Base-by-base conservation (phyloP, 2,113 vertebrate genomes). In the Ceyx melanurus region DNA sequence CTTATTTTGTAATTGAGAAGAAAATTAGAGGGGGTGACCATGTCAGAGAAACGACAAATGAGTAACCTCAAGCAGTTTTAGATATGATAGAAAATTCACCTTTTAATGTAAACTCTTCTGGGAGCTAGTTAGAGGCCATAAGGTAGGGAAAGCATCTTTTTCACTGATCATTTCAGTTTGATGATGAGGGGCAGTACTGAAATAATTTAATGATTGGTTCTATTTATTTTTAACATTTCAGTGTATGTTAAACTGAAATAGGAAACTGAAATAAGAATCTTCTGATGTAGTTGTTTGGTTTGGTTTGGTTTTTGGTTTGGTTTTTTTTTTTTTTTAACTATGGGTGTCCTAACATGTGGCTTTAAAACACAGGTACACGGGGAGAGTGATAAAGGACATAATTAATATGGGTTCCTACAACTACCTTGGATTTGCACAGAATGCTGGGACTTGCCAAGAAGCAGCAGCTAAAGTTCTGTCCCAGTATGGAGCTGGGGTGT, bases 371-470 rank as follows among this genome's bases (percentile, higher is more conserved):
- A 99, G 99, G 88, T 98, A 99, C 92, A 99, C 99, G 2, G 99
- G 99, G 58, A 98, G 95, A 95, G 96, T 99, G 88, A 97, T 99
- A 95, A 99, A 99, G 94, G 98, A 94, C 57, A 97, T 99, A 82
- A 99, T 99, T 97, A 99, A 99, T 89, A 99, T 99, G 99, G 99
- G 99, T 67, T 99, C 99, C 6, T 99, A 99, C 97, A 99, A 99
- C 96, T 99, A 99, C 97, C 98, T 99, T 68, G 99, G 99, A 94
- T 99, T 99, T 95, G 99, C 99, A 42, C 98, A 98, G 93, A 99
- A 98, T 68, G 80, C 70, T 29, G 99, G 99, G 11, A 29, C 97
- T 37, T 99, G 98, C 94, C 98, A 98, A 20, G 97, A 99, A 64
- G 98, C 98, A 88, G 98, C 98, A 33, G 48, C 98, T 15, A 86